These are phyloP conservation scores for Bombylius discolor DNA, from an alignment of 2,888 invertebrate genomes.

Conservation along the genomic window DNA sequence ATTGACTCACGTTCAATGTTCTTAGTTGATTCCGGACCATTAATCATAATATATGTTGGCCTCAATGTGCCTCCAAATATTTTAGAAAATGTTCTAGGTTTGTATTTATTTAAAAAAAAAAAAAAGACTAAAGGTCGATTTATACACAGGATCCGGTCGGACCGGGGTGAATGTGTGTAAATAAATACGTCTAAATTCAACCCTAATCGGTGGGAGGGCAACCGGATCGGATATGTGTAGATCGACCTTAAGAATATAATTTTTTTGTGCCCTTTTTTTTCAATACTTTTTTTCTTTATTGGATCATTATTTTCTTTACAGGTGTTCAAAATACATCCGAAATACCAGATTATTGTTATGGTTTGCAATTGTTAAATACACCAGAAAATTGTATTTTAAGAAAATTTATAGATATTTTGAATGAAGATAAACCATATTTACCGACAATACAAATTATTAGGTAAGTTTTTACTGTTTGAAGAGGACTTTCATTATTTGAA, in stretches of 20 bases:
- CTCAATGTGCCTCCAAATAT: slow-evolving; percentile 61
- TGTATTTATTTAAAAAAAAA: background rate
- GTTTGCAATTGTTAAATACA: slow-evolving; percentile 65
- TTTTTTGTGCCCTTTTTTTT: background rate
- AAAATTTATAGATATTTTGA: slow-evolving; percentile 67
- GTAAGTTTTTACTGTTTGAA: slow-evolving; percentile 36
- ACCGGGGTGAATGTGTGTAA: too few relatives aligned
- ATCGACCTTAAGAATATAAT: too few relatives aligned
- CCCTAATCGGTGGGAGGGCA: too few relatives aligned
- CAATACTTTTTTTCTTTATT: background rate
- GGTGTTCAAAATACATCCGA: slow-evolving; percentile 60
- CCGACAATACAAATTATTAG: slow-evolving; percentile 69
- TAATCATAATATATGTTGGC: slow-evolving; percentile 72
- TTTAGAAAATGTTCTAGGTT: slow-evolving; percentile 57
- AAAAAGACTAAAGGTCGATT: background rate
- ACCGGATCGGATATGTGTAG: too few relatives aligned
- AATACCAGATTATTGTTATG: slow-evolving; percentile 64
- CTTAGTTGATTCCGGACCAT: slow-evolving; percentile 75
- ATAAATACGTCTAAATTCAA: too few relatives aligned
- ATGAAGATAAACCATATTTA: slow-evolving; percentile 71
- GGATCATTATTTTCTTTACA: slow-evolving; percentile 11
- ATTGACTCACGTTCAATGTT: slow-evolving; percentile 81
- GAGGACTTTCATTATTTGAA: too few relatives aligned
- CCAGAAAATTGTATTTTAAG: slow-evolving; percentile 61
- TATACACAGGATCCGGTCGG: too few relatives aligned